A percentile compares a stretch with the other conserved stretches of the same genome.
phyloP scores from a whole-genome alignment of 2,797 vertebrate species.

The Sebastes oblongus region DNA sequence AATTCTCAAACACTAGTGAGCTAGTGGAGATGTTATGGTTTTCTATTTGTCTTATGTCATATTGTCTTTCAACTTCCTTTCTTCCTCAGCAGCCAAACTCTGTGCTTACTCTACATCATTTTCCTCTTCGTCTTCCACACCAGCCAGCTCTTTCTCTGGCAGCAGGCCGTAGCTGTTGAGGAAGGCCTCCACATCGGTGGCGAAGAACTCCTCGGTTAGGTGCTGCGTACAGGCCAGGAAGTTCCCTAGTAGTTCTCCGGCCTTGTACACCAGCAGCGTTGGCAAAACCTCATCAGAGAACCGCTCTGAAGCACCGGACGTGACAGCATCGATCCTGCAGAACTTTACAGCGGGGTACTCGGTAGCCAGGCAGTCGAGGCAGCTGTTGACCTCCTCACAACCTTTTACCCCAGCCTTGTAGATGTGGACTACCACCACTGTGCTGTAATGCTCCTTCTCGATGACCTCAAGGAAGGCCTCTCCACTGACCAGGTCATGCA shows the following conservation, averaged over 20 bases:
- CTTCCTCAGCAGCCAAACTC: constrained; percentile 70
- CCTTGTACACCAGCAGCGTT: constrained; percentile 93
- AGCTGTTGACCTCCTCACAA: constrained; percentile 90
- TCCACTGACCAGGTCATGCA: constrained; percentile 90
- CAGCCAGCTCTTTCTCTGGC: constrained; percentile 87
- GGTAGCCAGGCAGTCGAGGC: constrained; percentile 87
- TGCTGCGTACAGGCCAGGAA: constrained; percentile 90
- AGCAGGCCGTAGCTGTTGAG: constrained; percentile 95
- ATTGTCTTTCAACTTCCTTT: constrained; percentile 38
- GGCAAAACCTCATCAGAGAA: constrained; percentile 92
- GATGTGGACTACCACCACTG: constrained; percentile 92
- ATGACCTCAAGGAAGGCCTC: constrained; percentile 90
- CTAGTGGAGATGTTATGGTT: constrained; percentile 24
- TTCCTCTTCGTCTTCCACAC: constrained; percentile 75
- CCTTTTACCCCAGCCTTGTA: constrained; percentile 89
- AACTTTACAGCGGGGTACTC: constrained; percentile 94
- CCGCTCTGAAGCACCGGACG: constrained; percentile 90
- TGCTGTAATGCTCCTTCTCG: constrained; percentile 91
- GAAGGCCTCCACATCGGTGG: constrained; percentile 94
- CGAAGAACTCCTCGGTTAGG: constrained; percentile 92
- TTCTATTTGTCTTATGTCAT: constrained; percentile 31
- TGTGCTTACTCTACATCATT: constrained; percentile 65
- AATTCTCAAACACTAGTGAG: constrained; percentile 27
- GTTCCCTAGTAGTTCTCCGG: constrained; percentile 94
- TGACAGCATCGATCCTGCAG: constrained; percentile 92